A percentile compares a stretch with the other conserved stretches of the same genome.
phyloP scores from a whole-genome alignment of 2,888 invertebrate genomes.

The Trichacis sp. region DNA sequence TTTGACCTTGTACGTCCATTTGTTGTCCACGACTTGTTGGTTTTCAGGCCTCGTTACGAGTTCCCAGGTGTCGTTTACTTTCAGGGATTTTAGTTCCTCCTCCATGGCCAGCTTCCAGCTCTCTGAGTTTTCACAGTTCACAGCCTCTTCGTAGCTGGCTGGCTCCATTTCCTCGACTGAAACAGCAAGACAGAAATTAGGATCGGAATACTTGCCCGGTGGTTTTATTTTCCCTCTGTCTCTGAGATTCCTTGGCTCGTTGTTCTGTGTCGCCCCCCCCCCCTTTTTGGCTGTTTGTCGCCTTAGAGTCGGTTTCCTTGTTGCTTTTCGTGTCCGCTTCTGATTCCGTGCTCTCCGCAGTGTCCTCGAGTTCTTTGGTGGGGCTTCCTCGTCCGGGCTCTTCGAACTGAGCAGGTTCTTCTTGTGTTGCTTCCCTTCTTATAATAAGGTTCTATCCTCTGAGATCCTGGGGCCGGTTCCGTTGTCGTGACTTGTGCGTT shows the following conservation, averaged over 20 bases:
- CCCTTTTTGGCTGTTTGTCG: neutral
- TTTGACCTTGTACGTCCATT: constrained; percentile 8
- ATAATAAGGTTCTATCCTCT: too few relatives aligned
- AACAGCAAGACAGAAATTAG: neutral
- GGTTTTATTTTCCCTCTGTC: neutral
- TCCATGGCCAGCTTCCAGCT: constrained; percentile 11
- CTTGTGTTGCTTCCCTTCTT: too few relatives aligned
- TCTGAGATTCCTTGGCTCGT: neutral
- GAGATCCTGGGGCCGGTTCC: too few relatives aligned
- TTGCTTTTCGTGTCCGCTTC: neutral
- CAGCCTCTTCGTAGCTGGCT: constrained; percentile 8
- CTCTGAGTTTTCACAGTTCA: neutral
- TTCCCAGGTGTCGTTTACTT: constrained; percentile 21
- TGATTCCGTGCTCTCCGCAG: too few relatives aligned
- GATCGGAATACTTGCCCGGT: too few relatives aligned
- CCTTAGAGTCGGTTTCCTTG: too few relatives aligned
- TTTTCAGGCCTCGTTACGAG: constrained; percentile 5
- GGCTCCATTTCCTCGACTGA: constrained; percentile 7
- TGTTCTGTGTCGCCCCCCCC: neutral
- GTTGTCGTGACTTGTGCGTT: neutral
- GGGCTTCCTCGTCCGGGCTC: too few relatives aligned
- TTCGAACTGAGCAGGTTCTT: too few relatives aligned
- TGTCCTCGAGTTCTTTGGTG: too few relatives aligned
- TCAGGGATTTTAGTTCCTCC: constrained; percentile 29
- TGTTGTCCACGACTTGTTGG: constrained; percentile 1